These are phyloP conservation scores for Dione vanillae DNA, from an alignment of 2,888 invertebrate genomes.

Conservation along the genomic window DNA sequence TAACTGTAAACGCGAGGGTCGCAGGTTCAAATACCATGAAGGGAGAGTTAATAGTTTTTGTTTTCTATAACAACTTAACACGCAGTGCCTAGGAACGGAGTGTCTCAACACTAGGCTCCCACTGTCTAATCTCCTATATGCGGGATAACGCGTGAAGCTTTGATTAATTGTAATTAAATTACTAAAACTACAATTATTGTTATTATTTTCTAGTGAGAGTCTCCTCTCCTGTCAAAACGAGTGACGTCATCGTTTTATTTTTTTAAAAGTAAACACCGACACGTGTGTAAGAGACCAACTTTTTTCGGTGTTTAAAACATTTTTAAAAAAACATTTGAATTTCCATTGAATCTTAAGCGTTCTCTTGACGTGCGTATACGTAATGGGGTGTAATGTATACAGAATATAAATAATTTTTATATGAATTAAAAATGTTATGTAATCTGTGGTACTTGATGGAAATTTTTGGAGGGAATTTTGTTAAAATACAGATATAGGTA, in stretches of 20 bases:
- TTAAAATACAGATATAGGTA: background rate
- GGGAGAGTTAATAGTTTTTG: too few species aligned
- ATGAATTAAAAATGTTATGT: background rate
- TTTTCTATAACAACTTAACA: too few species aligned
- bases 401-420: slow-evolving; percentile 16
- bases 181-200: too few species aligned
- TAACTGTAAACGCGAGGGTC: too few species aligned
- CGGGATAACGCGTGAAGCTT: too few species aligned
- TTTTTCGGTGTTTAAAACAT: slow-evolving; percentile 13
- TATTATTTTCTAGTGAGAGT: too few species aligned
- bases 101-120: too few species aligned
- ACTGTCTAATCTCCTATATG: too few species aligned
- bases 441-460: background rate
- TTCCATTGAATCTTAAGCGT: slow-evolving; percentile 14
- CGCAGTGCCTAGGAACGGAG: too few species aligned
- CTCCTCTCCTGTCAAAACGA: background rate
- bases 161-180: too few species aligned
- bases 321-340: slow-evolving; percentile 25
- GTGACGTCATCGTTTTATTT: background rate
- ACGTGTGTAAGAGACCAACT: slow-evolving; percentile 2
- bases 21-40: too few species aligned
- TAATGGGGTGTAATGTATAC: slow-evolving; percentile 24
- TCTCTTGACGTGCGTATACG: slow-evolving; percentile 27
- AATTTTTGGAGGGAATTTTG: background rate
- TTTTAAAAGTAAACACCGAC: background rate